phyloP scores from a whole-genome alignment of 2,797 vertebrate genomes.

The Melanotaenia boesemani region DNA sequence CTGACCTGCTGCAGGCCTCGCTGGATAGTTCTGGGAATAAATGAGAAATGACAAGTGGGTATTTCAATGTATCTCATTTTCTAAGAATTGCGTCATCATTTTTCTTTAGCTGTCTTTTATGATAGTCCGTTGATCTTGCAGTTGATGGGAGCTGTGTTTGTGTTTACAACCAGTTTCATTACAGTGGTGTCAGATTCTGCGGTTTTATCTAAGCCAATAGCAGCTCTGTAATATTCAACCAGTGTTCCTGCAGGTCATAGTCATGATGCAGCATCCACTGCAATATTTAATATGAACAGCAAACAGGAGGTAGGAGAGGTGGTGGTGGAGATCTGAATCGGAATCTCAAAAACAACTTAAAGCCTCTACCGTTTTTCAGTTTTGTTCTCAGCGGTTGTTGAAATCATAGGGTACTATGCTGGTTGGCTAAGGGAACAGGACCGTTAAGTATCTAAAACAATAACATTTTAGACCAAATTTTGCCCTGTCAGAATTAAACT shows the following conservation, averaged over 20 bases:
- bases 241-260: background rate
- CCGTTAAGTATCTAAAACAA: no score
- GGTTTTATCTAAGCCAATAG: background rate
- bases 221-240: background rate
- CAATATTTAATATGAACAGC: background rate
- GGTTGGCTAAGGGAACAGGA: no score
- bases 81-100: conserved; percentile 27
- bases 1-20: conserved; percentile 64
- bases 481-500: no score
- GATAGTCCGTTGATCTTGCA: background rate
- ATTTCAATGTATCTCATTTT: conserved; percentile 34
- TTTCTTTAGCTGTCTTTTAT: conserved; percentile 11
- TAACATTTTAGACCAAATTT: no score
- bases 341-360: no score
- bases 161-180: background rate
- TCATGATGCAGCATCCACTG: background rate
- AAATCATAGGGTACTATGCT: no score
- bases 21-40: conserved; percentile 37
- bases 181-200: background rate
- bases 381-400: no score
- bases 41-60: conserved; percentile 58
- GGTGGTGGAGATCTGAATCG: background rate
- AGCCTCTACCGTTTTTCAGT: no score
- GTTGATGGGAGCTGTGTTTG: background rate
- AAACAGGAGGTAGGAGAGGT: background rate